Evolutionary conservation across 2,888 invertebrate genomes (phyloP).

Genomic region (Cephus pygmeus): DNA sequence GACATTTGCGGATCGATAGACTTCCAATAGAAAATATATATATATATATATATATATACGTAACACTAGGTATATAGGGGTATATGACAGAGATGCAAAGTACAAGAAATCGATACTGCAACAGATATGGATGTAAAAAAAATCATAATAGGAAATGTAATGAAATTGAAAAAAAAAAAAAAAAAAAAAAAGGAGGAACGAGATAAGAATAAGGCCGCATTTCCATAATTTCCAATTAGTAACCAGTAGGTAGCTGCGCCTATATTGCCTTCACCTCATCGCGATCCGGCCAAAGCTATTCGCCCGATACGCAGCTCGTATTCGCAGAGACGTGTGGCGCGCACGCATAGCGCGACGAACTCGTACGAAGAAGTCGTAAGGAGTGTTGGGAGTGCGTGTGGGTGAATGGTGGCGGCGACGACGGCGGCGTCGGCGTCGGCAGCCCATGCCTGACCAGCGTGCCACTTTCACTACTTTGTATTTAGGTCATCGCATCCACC

Average conservation of each 20-base stretch:
- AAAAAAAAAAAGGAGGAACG: constrained; percentile 19
- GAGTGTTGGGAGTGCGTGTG: constrained; percentile 5
- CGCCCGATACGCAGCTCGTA: constrained; percentile 37
- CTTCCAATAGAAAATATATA: not conserved
- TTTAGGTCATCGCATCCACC: constrained; percentile 63
- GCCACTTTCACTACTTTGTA: constrained; percentile 65
- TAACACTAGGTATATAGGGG: not conserved
- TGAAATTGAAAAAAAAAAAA: not conserved
- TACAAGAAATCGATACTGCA: constrained; percentile 11
- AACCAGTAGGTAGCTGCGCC: constrained; percentile 43
- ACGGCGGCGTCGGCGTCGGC: constrained; percentile 45
- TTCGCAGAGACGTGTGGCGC: constrained; percentile 18
- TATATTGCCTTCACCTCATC: constrained; percentile 49
- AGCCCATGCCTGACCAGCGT: constrained; percentile 62
- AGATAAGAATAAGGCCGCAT: constrained; percentile 31
- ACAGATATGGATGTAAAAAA: not conserved
- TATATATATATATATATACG: too few species aligned
- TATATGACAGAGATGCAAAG: constrained; percentile 21
- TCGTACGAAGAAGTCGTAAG: not conserved
- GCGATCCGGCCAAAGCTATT: constrained; percentile 36
- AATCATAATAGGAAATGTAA: not conserved
- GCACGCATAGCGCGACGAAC: constrained; percentile 12
- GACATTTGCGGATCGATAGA: not conserved
- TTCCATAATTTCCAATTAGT: constrained; percentile 52
- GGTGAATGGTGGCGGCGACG: constrained; percentile 21